A percentile compares a stretch with the other conserved stretches of the same genome.
Evolutionary conservation across 92 coral and sea anemone species (phyloP).

Genomic region (Blastomussa wellsi): DNA sequence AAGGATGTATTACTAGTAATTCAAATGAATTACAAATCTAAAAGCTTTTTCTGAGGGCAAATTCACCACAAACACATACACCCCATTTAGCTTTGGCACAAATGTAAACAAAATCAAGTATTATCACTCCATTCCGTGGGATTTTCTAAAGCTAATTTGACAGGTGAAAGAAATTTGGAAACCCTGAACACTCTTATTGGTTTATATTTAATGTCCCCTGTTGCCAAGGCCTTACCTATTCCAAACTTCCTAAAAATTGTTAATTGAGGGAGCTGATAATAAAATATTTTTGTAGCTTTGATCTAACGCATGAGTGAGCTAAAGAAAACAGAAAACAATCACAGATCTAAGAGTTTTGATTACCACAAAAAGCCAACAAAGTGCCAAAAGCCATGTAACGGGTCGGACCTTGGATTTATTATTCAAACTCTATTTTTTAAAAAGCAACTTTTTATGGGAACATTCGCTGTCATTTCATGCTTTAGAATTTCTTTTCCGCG

Average conservation of each 20-base stretch:
- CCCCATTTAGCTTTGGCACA: neutral
- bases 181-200: neutral
- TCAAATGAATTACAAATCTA: neutral
- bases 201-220: neutral
- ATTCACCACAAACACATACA: neutral
- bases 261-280: neutral
- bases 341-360: neutral
- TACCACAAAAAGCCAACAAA: neutral
- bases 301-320: neutral
- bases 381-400: conserved; percentile 2
- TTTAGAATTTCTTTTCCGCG: neutral
- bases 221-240: neutral
- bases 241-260: neutral
- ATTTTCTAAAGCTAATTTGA: neutral
- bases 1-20: neutral
- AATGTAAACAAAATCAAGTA: neutral
- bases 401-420: neutral
- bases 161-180: neutral
- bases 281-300: neutral
- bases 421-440: neutral
- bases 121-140: neutral
- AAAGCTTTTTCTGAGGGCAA: neutral
- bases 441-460: neutral
- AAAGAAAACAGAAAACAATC: conserved; percentile 1
- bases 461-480: neutral